Base-by-base conservation (phyloP, 2,888 invertebrate genomes). In the Orgyia antiqua region DNA sequence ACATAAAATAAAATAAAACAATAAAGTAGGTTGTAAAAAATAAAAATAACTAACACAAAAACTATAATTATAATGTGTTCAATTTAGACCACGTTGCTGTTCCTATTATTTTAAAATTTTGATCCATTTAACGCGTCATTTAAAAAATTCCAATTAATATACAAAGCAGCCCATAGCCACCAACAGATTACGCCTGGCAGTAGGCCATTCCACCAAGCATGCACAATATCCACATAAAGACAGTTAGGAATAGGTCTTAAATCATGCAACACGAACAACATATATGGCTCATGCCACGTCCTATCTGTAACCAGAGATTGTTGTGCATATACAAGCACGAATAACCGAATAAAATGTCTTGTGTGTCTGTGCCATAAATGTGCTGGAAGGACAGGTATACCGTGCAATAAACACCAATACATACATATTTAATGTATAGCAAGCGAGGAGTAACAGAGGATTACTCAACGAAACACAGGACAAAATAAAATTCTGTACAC, bases 181-280 rank as follows among this genome's bases (percentile, higher is more conserved):
- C 69, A 66, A 67, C 66, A 65, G 49, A 58, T 53, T 57, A 62
- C 66, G 70, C 72, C 71, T 73, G 78, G 80, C 75, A 65, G 71
- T 71, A 72, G 74, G 80, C 82, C 78, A 72, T 76, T 74, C 78
- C 80, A 83, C 76, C 75, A 76, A 77, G 71, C 84, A 84, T 83
- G 83, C 83, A 79, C 51, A 72, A 64, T 71, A 64, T 73, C 64
- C 69, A 78, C 76, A 74, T 69, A 66, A 65, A 72, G 66, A 73
- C 68, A 69, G 65, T 68, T 68, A 67, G 61, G 58, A 71, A 53
- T 65, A 72, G 65, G 58, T 68, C 66, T 71, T 75, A 73, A 66
- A 72, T 68, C 86, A 86, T 86, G 84, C 86, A 84, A 79, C 78
- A 84, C 82, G 74, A 75, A 86, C 83, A 80, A 86, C 84, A 84